Conservation (phyloP, 2,797 vertebrate species). For the Ciconia nigra region DNA sequence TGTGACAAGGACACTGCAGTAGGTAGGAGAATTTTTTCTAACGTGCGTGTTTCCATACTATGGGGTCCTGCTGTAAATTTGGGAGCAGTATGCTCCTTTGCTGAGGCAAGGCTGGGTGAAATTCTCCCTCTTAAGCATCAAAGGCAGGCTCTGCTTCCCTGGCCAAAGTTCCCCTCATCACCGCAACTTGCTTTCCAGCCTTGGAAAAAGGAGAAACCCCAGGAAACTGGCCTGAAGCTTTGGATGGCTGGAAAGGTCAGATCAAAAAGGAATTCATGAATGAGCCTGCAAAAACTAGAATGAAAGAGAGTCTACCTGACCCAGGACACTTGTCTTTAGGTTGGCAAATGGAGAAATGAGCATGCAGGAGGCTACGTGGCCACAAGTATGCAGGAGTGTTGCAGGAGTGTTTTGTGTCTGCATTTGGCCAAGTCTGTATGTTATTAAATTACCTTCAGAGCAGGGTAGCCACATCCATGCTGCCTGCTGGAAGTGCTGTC, state of each 20-base stretch:
- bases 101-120: background rate
- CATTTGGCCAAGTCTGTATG: background rate
- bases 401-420: background rate
- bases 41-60: fast-evolving
- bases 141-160: background rate
- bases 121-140: background rate
- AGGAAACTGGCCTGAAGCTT: background rate
- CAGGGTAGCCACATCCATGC: background rate
- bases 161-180: background rate
- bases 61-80: background rate
- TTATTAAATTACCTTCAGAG: background rate
- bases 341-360: background rate
- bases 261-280: background rate
- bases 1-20: background rate
- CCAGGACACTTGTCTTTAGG: background rate
- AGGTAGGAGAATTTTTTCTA: background rate
- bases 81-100: background rate
- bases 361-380: background rate
- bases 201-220: background rate
- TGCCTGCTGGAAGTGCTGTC: background rate
- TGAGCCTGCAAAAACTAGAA: background rate
- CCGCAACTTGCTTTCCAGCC: background rate
- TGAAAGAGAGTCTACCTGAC: background rate
- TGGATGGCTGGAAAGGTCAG: background rate
- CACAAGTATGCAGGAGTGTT: background rate